Evolutionary conservation across 2,113 vertebrate genomes (phyloP), one percentile per base, ranked within the genome.

Genomic region (Menura novaehollandiae): DNA sequence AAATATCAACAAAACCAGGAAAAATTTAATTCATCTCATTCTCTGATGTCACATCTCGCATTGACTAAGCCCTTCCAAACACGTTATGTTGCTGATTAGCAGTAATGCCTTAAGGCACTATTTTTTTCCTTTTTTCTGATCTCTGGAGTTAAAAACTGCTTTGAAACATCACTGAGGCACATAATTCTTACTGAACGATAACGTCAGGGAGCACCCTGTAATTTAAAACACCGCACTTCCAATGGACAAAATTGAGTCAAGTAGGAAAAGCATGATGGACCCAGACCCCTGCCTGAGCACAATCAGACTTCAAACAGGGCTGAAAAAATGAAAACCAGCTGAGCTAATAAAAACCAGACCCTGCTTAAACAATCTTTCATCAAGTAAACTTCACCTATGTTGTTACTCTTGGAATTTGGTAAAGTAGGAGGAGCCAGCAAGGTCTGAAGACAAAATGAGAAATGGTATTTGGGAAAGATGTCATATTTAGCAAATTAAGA

Each of bases 311-410:
- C 85, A 95, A 91, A 94, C 30, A 79, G 47, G 14, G 43, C 58
- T 73, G 66, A 80, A 84, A 87, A 87, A 96, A 75, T 83, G 33
- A 76, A 77, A 92, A 79, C 18, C 83, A 94, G 87, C 71, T 92
- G 79, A 94, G 68, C 83, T 94, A 93, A 97, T 87, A 95, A 93
- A 94, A 95, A 63, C 3, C 90, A 94, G 82, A 83, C 72, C 47
- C 62, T 76, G 53, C n/a, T 68, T 78, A 94, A 96, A 91, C 62
- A 95, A 80, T 63, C 86, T 89, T 95, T 96, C 84, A 85, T 53
- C 85, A 85, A 91, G 46, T 37, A 58, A 89, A 79, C 68, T 82
- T 95, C 81, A 96, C 82, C 91, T 96, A 91, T 27, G 1, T 41
- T 82, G 93, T 95, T 96, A 93, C 74, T 71, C 77, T 89, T 90